Evolutionary conservation across 1,140 invertebrate species (phyloP).

Genomic region (Meloidogyne hapla): DNA sequence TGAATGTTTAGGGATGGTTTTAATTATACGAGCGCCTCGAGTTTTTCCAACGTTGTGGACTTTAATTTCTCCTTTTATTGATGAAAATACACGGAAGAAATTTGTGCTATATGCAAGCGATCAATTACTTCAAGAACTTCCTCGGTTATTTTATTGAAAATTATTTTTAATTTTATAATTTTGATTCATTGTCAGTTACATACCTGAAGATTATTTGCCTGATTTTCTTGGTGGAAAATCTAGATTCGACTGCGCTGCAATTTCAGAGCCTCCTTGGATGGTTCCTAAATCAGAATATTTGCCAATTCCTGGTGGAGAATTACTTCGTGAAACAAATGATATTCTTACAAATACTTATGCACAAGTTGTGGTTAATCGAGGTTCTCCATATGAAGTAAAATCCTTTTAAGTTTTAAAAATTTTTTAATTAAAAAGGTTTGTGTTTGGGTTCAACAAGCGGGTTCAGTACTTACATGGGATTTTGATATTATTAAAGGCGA

Average conservation of each 20-base stretch:
- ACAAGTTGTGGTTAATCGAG: slow-evolving; percentile 46
- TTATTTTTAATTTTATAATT: slow-evolving; percentile 21
- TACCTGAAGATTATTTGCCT: slow-evolving; percentile 80
- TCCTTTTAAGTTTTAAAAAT: neutral
- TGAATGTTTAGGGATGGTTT: slow-evolving; percentile 71
- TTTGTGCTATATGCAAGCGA: slow-evolving; percentile 69
- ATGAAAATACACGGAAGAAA: slow-evolving; percentile 89
- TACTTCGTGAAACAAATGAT: slow-evolving; percentile 66
- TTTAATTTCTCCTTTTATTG: slow-evolving; percentile 91
- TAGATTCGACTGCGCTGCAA: slow-evolving; percentile 71
- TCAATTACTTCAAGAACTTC: slow-evolving; percentile 66
- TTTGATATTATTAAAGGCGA: slow-evolving; percentile 90
- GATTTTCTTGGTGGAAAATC: slow-evolving; percentile 86
- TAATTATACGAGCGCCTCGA: slow-evolving; percentile 82
- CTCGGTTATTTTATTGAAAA: slow-evolving; percentile 66
- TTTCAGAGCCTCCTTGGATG: slow-evolving; percentile 72
- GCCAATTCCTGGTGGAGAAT: slow-evolving; percentile 71
- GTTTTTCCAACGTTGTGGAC: slow-evolving; percentile 97
- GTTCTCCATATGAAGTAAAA: slow-evolving; percentile 49
- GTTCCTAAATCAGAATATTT: slow-evolving; percentile 85
- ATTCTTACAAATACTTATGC: slow-evolving; percentile 65
- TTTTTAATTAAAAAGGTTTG: slow-evolving; percentile 64
- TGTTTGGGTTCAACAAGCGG: slow-evolving; percentile 78
- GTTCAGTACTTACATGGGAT: slow-evolving; percentile 90
- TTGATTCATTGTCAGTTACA: no score